Evolutionary conservation across 2,888 invertebrate species (phyloP), one percentile per base, ranked within the genome.

Genomic region (Lasius fuliginosus): DNA sequence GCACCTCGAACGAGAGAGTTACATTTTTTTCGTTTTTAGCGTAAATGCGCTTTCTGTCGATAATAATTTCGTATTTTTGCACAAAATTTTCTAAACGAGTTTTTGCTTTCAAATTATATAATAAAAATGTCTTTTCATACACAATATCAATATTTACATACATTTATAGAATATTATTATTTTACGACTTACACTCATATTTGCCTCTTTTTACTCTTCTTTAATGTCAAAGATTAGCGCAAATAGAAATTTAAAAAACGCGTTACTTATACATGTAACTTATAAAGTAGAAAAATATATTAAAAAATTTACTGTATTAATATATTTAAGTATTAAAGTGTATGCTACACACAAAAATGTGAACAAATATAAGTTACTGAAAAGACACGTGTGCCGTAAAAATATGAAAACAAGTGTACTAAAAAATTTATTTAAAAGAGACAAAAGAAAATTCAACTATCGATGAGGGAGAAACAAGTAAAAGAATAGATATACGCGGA

Each of bases 1-100:
- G 53, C n/a, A 23, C 12, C 9, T 30, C 6, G 8, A 68, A 15
- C 30, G 18, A 53, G 18, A 46, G n/a, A 53, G 8, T n/a, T n/a
- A 6, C 1, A 27, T 40, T 58, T 68, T 67, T 53, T 40, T 27
- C 4, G 15, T 64, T 76, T 77, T 77, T 58, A 77, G 53, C 77
- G 56, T 77, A 58, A 77, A 77, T 68, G 77, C 42, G 40, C 40
- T 68, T 42, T 9, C 42, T 40, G 69, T 77, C 69, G 18, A 77
- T 58, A 77, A 68, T 77, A 76, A 76, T 76, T 76, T 67, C 18
- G n/a, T 9, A 56, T 69, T 77, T 77, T 56, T n/a, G n/a, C 18
- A 30, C 30, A 3, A 36, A 56, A 40, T 30, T 77, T 77, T 69
- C 30, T 58, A 11, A 40, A 40, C 40, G 6, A 69, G 5, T 68